A percentile compares a stretch with the other conserved stretches of the same genome.
Evolutionary conservation across 2,113 vertebrate species (phyloP).

Genomic region (Ploceus nigricollis): DNA sequence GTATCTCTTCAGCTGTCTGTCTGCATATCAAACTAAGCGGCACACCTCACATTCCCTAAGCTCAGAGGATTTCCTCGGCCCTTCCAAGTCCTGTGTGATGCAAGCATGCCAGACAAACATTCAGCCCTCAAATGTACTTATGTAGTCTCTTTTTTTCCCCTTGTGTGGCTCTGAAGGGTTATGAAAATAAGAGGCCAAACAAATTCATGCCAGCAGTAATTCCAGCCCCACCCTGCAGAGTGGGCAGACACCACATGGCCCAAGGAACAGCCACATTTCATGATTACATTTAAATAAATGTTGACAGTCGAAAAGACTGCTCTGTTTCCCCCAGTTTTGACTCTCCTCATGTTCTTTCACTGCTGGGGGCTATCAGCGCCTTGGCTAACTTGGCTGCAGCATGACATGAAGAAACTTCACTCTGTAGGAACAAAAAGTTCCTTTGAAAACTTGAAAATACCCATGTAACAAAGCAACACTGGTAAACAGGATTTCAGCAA

Average conservation of each 20-base stretch:
- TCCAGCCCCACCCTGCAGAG: slow-evolving; percentile 50
- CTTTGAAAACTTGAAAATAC: slow-evolving; percentile 18
- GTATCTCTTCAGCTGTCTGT: background rate
- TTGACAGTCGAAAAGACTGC: slow-evolving; percentile 12
- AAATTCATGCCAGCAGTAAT: slow-evolving; percentile 46
- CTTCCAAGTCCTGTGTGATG: slow-evolving; percentile 24
- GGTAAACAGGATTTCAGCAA: slow-evolving; percentile 11
- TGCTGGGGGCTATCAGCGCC: slow-evolving; percentile 40
- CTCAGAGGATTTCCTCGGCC: background rate
- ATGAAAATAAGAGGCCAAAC: slow-evolving; percentile 55
- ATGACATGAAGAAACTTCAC: background rate
- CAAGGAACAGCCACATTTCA: slow-evolving; percentile 26
- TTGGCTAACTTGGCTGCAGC: background rate
- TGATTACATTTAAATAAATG: slow-evolving; percentile 50
- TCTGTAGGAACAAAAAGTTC: slow-evolving; percentile 19
- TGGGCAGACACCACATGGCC: slow-evolving; percentile 37
- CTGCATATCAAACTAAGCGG: background rate
- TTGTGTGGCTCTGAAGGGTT: slow-evolving; percentile 39
- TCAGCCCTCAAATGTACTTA: slow-evolving; percentile 16
- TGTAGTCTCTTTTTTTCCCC: slow-evolving; percentile 53
- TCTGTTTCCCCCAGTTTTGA: slow-evolving; percentile 9
- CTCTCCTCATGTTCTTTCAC: background rate
- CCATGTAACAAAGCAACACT: background rate
- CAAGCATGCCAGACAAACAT: slow-evolving; percentile 31
- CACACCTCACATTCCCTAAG: background rate